Evolutionary conservation across 2,113 vertebrate species (phyloP), one percentile per base, ranked within the genome.

Genomic region (Vidua macroura): DNA sequence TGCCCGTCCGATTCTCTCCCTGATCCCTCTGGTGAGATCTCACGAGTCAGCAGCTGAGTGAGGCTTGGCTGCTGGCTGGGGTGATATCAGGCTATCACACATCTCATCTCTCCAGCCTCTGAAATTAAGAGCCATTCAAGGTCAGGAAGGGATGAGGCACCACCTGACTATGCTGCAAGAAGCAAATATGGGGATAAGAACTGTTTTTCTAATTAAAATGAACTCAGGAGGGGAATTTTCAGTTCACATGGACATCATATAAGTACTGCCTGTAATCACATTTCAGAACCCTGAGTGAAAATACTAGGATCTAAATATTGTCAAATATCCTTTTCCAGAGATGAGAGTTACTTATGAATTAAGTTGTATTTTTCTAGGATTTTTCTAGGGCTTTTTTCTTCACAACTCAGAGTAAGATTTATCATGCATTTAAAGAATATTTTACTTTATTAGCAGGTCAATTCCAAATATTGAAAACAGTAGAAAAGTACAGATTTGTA

Each of bases 41-140:
- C 9, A 5, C 0, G 1, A 31, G 16, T 31, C 27, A 31, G 44
- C 56, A 33, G 56, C 73, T 60, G 16, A 0, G 1, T 48, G 44
- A 27, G 44, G 27, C 43, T 48, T 48, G 43, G 73, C n/a, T 76
- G 15, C 44, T 31, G 56, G 15, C 56, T 48, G 56, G n/a, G 73
- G 15, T 37, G 27, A 39, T 49, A 19, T 31, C 11, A 7, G 15
- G 21, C n/a, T 37, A 19, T 25, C 27, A n/a, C 56, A 39, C 44
- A 33, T 33, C 21, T 31, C 15, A 2, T 39, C 28, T 25, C 27
- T 24, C n/a, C 73, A 49, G 4, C 44, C 33, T 49, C 44, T 31
- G 44, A 49, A 31, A 62, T 49, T 49, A 49, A 15, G n/a, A 20
- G 21, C 16, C 44, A 9, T 62, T 39, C 7, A 49, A 39, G n/a